Evolutionary conservation across 2,797 vertebrate species (phyloP).

Genomic region (Alosa sapidissima): DNA sequence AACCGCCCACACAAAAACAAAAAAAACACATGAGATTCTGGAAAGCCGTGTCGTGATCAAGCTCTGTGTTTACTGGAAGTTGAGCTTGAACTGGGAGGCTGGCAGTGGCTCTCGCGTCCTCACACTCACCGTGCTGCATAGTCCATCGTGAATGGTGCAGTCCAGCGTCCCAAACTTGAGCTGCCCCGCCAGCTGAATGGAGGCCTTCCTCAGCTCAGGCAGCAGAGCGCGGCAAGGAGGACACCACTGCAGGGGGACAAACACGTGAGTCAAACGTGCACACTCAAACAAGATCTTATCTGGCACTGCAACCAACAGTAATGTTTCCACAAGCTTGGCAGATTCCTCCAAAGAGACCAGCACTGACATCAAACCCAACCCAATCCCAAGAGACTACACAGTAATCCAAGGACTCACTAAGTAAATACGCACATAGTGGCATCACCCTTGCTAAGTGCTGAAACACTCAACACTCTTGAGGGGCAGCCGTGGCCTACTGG

Average conservation of each 20-base stretch:
- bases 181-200: slow-evolving; percentile 88
- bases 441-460: neutral
- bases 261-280: slow-evolving; percentile 33
- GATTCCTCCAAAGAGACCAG: neutral
- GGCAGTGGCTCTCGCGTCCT: too few species aligned
- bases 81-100: neutral
- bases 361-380: neutral
- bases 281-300: neutral
- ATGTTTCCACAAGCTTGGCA: neutral
- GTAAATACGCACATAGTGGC: neutral
- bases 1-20: too few species aligned
- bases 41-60: neutral
- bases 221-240: slow-evolving; percentile 92
- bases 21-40: neutral
- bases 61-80: neutral
- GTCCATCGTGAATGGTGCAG: slow-evolving; percentile 89
- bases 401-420: neutral
- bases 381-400: neutral
- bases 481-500: too few species aligned
- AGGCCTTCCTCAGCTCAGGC: slow-evolving; percentile 94
- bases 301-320: neutral
- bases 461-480: too few species aligned
- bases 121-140: slow-evolving; percentile 85
- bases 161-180: slow-evolving; percentile 93
- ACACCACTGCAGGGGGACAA: slow-evolving; percentile 82